Conservation (phyloP, 2,113 vertebrate genomes). For the Micromys minutus region DNA sequence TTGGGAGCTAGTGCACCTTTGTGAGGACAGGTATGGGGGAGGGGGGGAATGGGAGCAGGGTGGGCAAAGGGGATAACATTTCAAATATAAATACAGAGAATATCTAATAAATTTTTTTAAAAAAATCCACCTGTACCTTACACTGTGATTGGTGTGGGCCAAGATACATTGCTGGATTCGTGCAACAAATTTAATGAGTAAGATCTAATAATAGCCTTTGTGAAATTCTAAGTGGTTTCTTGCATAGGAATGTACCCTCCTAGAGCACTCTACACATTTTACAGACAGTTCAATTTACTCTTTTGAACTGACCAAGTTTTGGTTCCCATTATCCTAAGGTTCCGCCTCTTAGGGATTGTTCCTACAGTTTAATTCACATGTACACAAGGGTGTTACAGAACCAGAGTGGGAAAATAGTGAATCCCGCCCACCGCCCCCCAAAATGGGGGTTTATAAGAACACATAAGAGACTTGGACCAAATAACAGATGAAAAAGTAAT, state of each 20-base stretch:
- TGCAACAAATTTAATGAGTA: neutral
- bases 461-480: neutral
- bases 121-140: neutral
- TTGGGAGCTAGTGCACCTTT: no score
- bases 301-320: neutral
- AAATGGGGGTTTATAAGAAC: neutral
- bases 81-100: no score
- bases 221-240: slow-evolving; percentile 4
- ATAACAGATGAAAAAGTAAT: slow-evolving; percentile 10
- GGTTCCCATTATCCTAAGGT: neutral
- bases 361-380: neutral
- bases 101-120: no score
- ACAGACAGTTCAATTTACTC: neutral
- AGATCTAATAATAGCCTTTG: neutral
- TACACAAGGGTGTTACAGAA: slow-evolving; percentile 25
- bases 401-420: neutral
- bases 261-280: neutral
- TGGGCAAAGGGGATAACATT: no score
- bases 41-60: no score
- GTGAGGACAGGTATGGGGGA: no score
- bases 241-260: neutral
- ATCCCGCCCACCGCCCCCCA: neutral
- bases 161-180: neutral
- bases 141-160: neutral
- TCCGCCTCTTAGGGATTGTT: slow-evolving; percentile 7